Conservation (phyloP, 2,888 invertebrate genomes). For the Ochropacha duplaris region DNA sequence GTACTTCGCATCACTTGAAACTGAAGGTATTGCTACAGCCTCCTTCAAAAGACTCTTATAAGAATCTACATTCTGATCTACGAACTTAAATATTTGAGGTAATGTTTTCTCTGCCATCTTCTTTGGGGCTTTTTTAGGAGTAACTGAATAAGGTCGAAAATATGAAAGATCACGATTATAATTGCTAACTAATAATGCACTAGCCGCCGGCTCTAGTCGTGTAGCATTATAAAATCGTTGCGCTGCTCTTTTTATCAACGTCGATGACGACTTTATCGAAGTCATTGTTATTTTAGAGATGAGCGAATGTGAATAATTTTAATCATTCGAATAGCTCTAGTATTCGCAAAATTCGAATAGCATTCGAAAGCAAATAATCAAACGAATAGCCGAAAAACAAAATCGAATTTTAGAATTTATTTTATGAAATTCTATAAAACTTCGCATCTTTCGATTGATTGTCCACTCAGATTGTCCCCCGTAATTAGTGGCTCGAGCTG, state of each 20-base stretch:
- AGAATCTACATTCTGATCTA: conserved; percentile 89
- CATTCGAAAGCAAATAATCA: too few species aligned
- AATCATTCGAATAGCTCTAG: too few species aligned
- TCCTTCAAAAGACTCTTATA: conserved; percentile 92
- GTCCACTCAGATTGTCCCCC: too few species aligned
- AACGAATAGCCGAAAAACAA: too few species aligned
- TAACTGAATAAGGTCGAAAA: conserved; percentile 41
- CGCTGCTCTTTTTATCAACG: conserved; percentile 38
- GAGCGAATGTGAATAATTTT: too few species aligned
- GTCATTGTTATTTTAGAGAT: too few species aligned
- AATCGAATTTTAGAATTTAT: too few species aligned
- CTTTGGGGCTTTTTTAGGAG: conserved; percentile 37
- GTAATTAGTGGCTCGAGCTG: too few species aligned
- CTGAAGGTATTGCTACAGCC: conserved; percentile 96
- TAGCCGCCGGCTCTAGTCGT: conserved; percentile 46
- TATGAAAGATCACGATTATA: conserved; percentile 30
- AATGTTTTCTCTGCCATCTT: conserved; percentile 70
- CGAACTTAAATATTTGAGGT: conserved; percentile 84
- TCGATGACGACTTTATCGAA: conserved; percentile 14
- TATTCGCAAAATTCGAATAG: too few species aligned
- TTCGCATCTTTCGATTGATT: too few species aligned
- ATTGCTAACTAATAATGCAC: conserved; percentile 23
- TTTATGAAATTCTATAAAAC: too few species aligned
- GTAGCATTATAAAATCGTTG: conserved; percentile 44
- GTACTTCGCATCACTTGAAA: conserved; percentile 94